Evolutionary conservation across 92 coral and sea anemone genomes (phyloP).

Genomic region (Zoanthus gigantus): DNA sequence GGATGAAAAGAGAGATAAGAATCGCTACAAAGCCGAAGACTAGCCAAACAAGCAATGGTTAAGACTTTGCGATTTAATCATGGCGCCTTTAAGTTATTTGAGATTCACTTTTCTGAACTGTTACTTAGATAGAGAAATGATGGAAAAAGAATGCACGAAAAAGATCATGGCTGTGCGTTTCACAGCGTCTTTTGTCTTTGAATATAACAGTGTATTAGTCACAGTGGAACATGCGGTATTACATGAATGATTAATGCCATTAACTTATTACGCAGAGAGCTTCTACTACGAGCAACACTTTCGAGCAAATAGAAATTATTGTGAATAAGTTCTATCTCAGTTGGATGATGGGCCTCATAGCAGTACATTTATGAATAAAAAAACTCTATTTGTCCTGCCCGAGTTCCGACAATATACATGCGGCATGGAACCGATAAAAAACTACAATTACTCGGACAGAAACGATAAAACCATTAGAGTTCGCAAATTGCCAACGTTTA

Average conservation of each 20-base stretch:
- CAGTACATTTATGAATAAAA: background rate
- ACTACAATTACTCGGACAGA: slow-evolving; percentile 10
- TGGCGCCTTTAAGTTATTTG: background rate
- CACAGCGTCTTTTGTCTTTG: slow-evolving; percentile 13
- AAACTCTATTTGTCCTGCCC: background rate
- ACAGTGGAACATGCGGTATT: slow-evolving; percentile 11
- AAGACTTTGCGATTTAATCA: slow-evolving; percentile 7
- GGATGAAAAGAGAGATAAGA: background rate
- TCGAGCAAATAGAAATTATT: background rate
- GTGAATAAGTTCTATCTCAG: slow-evolving; percentile 7
- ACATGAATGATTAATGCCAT: slow-evolving; percentile 44
- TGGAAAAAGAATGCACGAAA: background rate
- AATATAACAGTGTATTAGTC: slow-evolving; percentile 18
- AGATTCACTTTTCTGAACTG: background rate
- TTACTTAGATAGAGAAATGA: background rate
- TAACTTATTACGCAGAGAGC: slow-evolving; percentile 17
- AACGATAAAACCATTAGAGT: slow-evolving; percentile 33
- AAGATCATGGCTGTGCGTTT: slow-evolving; percentile 6
- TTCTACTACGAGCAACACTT: background rate
- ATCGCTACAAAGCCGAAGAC: background rate
- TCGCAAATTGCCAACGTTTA: slow-evolving; percentile 23
- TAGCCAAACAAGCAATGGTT: background rate
- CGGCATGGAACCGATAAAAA: background rate
- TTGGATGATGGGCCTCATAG: background rate
- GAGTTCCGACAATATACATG: background rate